Percentiles rank a stretch among this genome's conserved stretches.
Evolutionary conservation across 1,140 invertebrate species (phyloP).

Genomic region (Grapholita molesta): DNA sequence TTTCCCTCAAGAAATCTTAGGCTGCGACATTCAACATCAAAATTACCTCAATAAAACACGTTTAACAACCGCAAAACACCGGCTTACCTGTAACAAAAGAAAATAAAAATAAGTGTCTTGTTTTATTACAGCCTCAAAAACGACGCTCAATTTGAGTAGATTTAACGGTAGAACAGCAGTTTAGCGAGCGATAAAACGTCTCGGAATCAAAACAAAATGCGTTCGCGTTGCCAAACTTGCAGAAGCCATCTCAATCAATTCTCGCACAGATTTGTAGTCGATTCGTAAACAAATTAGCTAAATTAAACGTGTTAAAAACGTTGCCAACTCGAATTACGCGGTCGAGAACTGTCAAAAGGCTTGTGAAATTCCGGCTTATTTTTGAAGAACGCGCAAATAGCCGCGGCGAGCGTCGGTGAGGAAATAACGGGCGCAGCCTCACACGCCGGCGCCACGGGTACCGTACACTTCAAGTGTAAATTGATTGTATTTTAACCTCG

Average conservation of each 20-base stretch:
- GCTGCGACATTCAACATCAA: not conserved
- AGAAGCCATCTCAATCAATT: conserved; percentile 13
- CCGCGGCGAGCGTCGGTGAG: not conserved
- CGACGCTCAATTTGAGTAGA: not conserved
- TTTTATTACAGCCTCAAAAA: not conserved
- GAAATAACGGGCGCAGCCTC: conserved; percentile 11
- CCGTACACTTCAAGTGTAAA: conserved; percentile 16
- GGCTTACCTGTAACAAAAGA: conserved; percentile 10
- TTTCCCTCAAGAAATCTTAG: not conserved
- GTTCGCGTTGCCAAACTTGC: conserved; percentile 1
- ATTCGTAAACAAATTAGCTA: conserved; percentile 19
- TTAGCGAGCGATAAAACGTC: conserved; percentile 11
- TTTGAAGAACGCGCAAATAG: conserved; percentile 61
- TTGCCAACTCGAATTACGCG: conserved; percentile 44
- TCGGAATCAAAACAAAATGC: not conserved
- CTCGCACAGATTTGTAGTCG: conserved; percentile 15
- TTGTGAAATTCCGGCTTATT: conserved; percentile 63
- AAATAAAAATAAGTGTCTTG: conserved; percentile 15
- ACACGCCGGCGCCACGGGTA: conserved; percentile 10
- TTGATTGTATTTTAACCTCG: conserved; percentile 15
- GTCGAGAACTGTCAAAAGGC: conserved; percentile 65
- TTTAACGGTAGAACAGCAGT: conserved; percentile 9
- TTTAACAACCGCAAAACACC: not conserved
- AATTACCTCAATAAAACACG: conserved; percentile 7
- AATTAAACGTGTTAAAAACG: conserved; percentile 17